Evolutionary conservation across 2,797 vertebrate species (phyloP), one percentile per base, ranked within the genome.

Genomic region (Pterois miles): DNA sequence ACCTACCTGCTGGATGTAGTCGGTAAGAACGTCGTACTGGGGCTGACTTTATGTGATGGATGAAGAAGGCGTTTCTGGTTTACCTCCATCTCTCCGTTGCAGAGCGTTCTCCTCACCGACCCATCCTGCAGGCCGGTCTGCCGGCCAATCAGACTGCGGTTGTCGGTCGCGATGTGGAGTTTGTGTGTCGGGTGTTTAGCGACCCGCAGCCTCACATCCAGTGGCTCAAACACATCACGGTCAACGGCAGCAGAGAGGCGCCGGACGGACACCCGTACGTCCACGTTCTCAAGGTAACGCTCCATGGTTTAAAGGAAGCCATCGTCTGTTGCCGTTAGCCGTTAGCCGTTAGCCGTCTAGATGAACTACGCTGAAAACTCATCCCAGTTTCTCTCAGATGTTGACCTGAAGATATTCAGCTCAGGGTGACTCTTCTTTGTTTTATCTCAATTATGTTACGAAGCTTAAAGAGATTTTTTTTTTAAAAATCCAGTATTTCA

Each of bases 171-270:
- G 91, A 97, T 0, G 97, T 97, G 83, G 95, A 96, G 84, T 98
- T 98, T 34, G 95, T 96, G 78, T 98, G 97, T 82, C 96, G 97
- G 12, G 97, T 98, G 63, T 98, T 96, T 91, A 97, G 97, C 1
- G 96, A 98, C 83, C 96, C 96, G 1, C 97, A 97, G 91, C 97
- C 97, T 59, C 97, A 97, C 91, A 97, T 98, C 93, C 96, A 97
- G 87, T 98, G 97, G 97, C 93, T 98, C 67, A 97, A 97, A 86
- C 97, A 98, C 93, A 96, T 97, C 34, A 93, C 94, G 13, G 95
- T 98, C 76, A 97, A 98, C 0, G 97, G 97, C 88, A 98, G 96
- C 94, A 94, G 94, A 80, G 93, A 93, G 3, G 96, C 95, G 5
- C 94, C 96, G 0, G 96, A 97, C 66, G 97, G 97, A 71, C 86